Evolutionary conservation across 2,888 invertebrate species (phyloP), one percentile per base, ranked within the genome.

Genomic region (Chydorus sphaericus): DNA sequence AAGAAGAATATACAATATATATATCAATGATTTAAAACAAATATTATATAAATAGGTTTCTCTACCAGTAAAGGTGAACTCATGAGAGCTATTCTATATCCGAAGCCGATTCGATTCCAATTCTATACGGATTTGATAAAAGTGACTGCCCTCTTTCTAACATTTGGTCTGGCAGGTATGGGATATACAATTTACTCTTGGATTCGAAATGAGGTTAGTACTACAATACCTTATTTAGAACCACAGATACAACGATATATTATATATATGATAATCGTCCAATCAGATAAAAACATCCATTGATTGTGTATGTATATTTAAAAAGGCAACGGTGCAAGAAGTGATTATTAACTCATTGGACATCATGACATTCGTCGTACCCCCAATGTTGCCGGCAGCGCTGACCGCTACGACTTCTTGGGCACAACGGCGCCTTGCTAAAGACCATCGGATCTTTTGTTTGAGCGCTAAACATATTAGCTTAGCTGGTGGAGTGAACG

Each of bases 11-110:
- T n/a, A n/a, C n/a, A n/a, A n/a, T n/a, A 33, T 33, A 11, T 33
- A 10, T 10, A 33, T 33, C n/a, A 33, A 33, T 33, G n/a, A 33
- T 11, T 33, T 33, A 33, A 33, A 11, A 11, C n/a, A 10, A 33
- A 14, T 33, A 33, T 33, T 33, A 33, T 11, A 11, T 33, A 33
- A 33, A 11, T 48, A 66, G 85, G 86, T 20, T 83, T 83, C 64
- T 76, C 80, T 63, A 87, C 87, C 0, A 77, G 80, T n/a, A 85
- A 85, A 70, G 87, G 87, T 58, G 79, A 82, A 62, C 70, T 88
- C 28, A 80, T 87, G 33, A 81, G 83, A 62, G 84, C 85, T 61
- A 87, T 88, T 62, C 67, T 87, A 48, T 86, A 80, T 67, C 86
- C 87, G 1, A 82, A 82, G 61, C 81, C 82, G 5, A 78, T 83